Base-by-base conservation (phyloP, 2,113 vertebrate species). In the Pelmatolapia mariae region DNA sequence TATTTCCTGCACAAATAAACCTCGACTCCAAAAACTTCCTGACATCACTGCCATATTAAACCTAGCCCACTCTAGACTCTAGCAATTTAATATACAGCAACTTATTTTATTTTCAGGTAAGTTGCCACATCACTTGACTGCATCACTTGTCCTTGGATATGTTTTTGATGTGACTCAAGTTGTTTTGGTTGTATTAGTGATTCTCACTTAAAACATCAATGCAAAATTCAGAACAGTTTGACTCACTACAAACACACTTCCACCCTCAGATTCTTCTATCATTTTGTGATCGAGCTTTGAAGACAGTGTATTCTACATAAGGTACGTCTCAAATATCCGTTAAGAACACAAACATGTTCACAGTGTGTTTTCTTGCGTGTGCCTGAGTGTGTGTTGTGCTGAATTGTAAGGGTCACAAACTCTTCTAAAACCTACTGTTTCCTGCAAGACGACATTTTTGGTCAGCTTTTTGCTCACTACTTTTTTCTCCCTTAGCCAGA, bases 381-480 rank as follows among this genome's bases (percentile, higher is more conserved):
- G 22, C 45, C 8, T 82, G 36, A 31, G 50, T 80, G 7, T 66
- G 31, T 66, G 76, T 45, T 73, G 6, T 83, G 85, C 79, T 66
- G 24, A 76, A 61, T 57, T 50, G 68, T 33, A 9, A 78, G 47
- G 31, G 76, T 89, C 78, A 33, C 31, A 91, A 68, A 18, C 81
- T 88, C 71, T 89, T 92, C 47, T 24, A 68, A 81, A 93, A 83
- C 71, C 38, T 76, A 88, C 73, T 84, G 85, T 91, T 92, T 93
- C 57, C 86, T 79, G 68, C 80, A 84, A 66, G 50, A 81, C 19
- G 31, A 71, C 91, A 81, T 61, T 68, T 90, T 63, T 87, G 86
- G 91, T 94, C 92, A 93, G 90, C 93, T 84, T 91, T 89, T 93
- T 91, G 71, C 87, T 81, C 82, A 61, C 83, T 54, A 80, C 88